Conservation (phyloP, 2,113 vertebrate species). For the Leptosomus discolor region DNA sequence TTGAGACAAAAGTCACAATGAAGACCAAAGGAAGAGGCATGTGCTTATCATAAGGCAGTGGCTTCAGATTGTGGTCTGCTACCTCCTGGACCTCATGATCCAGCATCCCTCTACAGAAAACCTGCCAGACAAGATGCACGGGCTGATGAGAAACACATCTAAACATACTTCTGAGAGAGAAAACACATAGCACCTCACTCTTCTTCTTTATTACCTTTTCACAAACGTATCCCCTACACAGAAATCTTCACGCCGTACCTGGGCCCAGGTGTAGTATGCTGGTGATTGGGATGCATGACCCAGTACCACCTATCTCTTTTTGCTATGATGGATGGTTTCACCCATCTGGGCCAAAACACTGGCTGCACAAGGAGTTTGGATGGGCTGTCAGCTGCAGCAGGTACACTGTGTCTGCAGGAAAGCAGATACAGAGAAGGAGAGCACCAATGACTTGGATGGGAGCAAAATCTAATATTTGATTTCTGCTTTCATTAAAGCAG, state of each 20-base stretch:
- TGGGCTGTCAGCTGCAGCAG: not conserved
- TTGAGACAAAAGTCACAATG: not conserved
- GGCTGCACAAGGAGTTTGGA: not conserved
- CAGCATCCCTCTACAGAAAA: not conserved
- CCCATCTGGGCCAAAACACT: not conserved
- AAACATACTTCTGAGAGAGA: not conserved
- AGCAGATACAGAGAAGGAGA: not conserved
- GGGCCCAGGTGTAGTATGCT: not conserved
- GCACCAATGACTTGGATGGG: not conserved
- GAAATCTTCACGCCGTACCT: not conserved
- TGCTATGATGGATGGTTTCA: not conserved
- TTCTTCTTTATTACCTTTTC: not conserved
- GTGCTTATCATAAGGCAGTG: not conserved
- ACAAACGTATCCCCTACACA: accelerated
- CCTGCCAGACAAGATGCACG: not conserved
- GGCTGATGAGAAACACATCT: not conserved
- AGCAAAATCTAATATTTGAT: not conserved
- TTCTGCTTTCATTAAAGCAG: not conserved
- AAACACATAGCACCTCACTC: not conserved
- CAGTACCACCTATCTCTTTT: not conserved
- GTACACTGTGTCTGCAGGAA: not conserved
- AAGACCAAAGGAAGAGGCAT: not conserved
- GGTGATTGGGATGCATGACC: not conserved
- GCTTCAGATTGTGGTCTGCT: not conserved
- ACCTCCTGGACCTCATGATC: not conserved